Evolutionary conservation across 2,797 vertebrate species (phyloP).

Genomic region (Agapornis canus): DNA sequence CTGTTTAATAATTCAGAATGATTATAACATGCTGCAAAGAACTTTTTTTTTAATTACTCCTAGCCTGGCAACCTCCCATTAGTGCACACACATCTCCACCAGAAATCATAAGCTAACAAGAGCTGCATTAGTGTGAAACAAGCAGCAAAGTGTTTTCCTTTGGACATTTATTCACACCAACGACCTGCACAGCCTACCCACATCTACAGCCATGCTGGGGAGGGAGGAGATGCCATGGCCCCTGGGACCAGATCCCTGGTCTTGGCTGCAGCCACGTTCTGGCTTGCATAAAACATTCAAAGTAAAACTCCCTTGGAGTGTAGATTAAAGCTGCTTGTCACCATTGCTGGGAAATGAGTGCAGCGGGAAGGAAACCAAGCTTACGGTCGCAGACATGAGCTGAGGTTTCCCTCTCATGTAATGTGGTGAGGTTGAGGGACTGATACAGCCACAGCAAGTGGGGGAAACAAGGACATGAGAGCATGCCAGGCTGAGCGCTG

Average conservation of each 20-base stretch:
- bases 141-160: background rate
- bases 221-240: background rate
- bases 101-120: constrained; percentile 4
- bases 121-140: background rate
- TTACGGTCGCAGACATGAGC: background rate
- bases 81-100: background rate
- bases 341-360: background rate
- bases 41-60: constrained; percentile 49
- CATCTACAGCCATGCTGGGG: fast-evolving
- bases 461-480: background rate
- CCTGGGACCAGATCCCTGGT: background rate
- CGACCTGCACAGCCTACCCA: background rate
- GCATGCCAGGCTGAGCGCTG: background rate
- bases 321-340: background rate
- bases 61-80: constrained; percentile 17
- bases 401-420: constrained; percentile 40
- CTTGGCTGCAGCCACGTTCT: background rate
- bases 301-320: background rate
- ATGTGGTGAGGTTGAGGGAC: background rate
- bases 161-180: background rate
- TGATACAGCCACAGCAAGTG: background rate
- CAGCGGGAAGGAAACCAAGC: background rate
- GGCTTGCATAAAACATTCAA: background rate
- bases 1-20: constrained; percentile 53
- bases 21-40: constrained; percentile 47